A percentile compares a stretch with the other conserved stretches of the same genome.
These are phyloP conservation scores for Entomobrya multifasciata DNA, from an alignment of 2,888 invertebrate genomes.

Conservation along the genomic window DNA sequence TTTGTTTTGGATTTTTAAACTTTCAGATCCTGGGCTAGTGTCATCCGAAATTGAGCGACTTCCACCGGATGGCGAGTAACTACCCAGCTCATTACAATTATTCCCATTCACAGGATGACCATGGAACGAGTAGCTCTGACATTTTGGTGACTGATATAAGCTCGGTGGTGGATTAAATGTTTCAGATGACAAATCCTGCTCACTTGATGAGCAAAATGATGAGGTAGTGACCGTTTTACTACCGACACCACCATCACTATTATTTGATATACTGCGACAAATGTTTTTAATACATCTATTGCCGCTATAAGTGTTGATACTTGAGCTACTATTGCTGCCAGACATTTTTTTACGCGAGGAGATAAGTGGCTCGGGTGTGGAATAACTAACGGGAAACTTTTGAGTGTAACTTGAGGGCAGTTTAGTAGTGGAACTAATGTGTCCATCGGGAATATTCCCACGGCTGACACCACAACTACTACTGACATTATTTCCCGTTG, in stretches of 20 bases:
- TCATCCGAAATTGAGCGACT: conserved; percentile 72
- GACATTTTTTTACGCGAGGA: conserved; percentile 41
- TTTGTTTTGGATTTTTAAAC: conserved; percentile 57
- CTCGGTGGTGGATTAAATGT: conserved; percentile 58
- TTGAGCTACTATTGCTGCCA: conserved; percentile 10
- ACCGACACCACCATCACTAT: background rate
- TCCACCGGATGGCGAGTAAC: conserved; percentile 67
- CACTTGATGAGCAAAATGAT: conserved; percentile 57
- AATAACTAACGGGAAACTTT: conserved; percentile 78
- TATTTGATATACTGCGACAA: conserved; percentile 25
- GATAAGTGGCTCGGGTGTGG: conserved; percentile 75
- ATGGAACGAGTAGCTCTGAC: conserved; percentile 76
- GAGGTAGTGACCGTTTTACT: conserved; percentile 39
- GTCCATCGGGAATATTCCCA: conserved; percentile 73
- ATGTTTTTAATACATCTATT: background rate
- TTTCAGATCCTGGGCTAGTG: conserved; percentile 63
- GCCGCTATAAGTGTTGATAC: conserved; percentile 35
- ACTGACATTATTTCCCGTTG: conserved; percentile 3
- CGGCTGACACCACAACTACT: background rate
- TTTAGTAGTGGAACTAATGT: conserved; percentile 71
- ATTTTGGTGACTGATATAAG: conserved; percentile 76
- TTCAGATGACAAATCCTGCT: conserved; percentile 61
- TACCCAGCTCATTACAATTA: conserved; percentile 62
- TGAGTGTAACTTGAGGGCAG: conserved; percentile 77
- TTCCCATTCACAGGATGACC: conserved; percentile 73